phyloP scores from a whole-genome alignment of 2,888 invertebrate genomes.

The Andrena bucephala region DNA sequence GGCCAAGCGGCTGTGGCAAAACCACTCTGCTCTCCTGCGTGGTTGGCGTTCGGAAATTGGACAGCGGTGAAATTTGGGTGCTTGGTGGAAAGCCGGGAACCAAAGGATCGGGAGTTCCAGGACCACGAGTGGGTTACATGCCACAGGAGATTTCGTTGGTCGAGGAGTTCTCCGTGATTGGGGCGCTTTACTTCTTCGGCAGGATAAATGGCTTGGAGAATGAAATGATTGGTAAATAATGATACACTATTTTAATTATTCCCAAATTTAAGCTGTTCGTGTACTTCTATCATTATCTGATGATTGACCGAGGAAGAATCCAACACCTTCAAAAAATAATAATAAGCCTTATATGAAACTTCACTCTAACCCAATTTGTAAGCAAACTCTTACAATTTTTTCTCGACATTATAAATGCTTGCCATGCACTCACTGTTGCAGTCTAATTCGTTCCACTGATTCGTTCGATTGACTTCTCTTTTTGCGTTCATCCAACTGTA shows the following conservation, averaged over 20 bases:
- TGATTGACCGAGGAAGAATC: too few species aligned
- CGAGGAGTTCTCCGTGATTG: constrained; percentile 92
- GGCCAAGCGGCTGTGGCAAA: constrained; percentile 96
- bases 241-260: too few species aligned
- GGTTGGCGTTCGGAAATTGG: constrained; percentile 91
- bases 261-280: too few species aligned
- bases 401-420: too few species aligned
- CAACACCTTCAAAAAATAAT: too few species aligned
- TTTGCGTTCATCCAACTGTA: neutral
- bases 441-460: too few species aligned
- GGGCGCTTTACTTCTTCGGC: constrained; percentile 95
- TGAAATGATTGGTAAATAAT: constrained; percentile 85
- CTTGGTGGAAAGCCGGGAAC: constrained; percentile 90
- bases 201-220: constrained; percentile 92
- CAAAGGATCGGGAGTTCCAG: constrained; percentile 89
- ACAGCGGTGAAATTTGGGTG: constrained; percentile 91
- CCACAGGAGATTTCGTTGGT: constrained; percentile 95
- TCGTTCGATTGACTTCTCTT: neutral
- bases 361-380: too few species aligned
- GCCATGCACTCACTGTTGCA: too few species aligned
- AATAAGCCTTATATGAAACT: too few species aligned
- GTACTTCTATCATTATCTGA: too few species aligned
- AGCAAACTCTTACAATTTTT: too few species aligned
- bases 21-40: constrained; percentile 94
- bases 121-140: constrained; percentile 93